Evolutionary conservation across 2,888 invertebrate genomes (phyloP).

Genomic region (Eupithecia abbreviata): DNA sequence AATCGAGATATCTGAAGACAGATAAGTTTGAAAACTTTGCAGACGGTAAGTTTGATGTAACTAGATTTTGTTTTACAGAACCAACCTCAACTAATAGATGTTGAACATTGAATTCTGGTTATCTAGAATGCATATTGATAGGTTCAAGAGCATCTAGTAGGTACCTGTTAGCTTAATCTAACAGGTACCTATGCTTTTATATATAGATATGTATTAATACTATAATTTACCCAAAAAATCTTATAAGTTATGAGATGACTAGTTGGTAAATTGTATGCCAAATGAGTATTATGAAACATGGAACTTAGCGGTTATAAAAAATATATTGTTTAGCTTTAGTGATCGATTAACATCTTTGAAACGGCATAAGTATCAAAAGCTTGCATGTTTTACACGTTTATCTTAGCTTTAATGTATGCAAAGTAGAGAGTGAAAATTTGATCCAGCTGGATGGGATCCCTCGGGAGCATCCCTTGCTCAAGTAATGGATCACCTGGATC

Average conservation of each 20-base stretch:
- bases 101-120: not conserved
- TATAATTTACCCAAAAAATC: not conserved
- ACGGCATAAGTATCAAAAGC: not conserved
- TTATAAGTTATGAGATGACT: not conserved
- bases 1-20: constrained; percentile 6
- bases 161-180: too few relatives aligned
- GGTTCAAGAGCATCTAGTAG: too few relatives aligned
- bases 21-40: not conserved
- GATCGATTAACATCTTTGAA: not conserved
- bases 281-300: not conserved
- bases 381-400: not conserved
- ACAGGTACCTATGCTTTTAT: too few relatives aligned
- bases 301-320: not conserved
- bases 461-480: constrained; percentile 38
- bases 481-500: constrained; percentile 45
- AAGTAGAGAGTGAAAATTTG: constrained; percentile 41
- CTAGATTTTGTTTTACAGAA: too few relatives aligned
- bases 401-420: constrained; percentile 30
- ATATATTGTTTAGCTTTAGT: not conserved
- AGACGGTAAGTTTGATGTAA: not conserved
- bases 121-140: not conserved
- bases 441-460: constrained; percentile 36
- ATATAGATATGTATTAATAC: too few relatives aligned
- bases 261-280: not conserved
- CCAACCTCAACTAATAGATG: not conserved